Evolutionary conservation across 53 echinoderm and acorn worm genomes (phyloP).

Genomic region (Crossaster papposus): DNA sequence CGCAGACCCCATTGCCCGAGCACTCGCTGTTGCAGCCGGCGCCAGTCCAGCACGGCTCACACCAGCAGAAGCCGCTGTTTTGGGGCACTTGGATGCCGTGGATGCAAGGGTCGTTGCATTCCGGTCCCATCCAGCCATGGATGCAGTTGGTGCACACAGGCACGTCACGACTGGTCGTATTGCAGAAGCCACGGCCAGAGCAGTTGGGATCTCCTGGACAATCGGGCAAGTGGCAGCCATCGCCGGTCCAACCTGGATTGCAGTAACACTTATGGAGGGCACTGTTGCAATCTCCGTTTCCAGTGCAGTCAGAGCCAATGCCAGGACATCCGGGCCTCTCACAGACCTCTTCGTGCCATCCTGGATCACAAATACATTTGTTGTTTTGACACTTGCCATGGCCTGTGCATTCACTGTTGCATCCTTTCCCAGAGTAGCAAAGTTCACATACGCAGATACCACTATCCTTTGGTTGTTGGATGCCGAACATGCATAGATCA

Average conservation of each 20-base stretch:
- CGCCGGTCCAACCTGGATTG: conserved; percentile 88
- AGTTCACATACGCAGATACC: conserved; percentile 84
- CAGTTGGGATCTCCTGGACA: conserved; percentile 87
- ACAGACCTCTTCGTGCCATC: conserved; percentile 82
- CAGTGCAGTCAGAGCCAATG: conserved; percentile 74
- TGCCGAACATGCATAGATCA: conserved; percentile 71
- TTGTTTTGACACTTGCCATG: conserved; percentile 67
- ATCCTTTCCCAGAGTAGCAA: conserved; percentile 89
- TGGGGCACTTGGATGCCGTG: conserved; percentile 68
- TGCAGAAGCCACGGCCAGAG: conserved; percentile 76
- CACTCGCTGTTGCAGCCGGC: conserved; percentile 84
- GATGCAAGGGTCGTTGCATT: conserved; percentile 72
- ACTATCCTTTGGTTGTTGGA: conserved; percentile 75
- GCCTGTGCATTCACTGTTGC: conserved; percentile 84
- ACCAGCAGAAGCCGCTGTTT: conserved; percentile 75
- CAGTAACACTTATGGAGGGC: conserved; percentile 82
- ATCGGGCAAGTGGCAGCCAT: conserved; percentile 84
- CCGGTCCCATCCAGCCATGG: conserved; percentile 78
- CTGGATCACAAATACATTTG: conserved; percentile 69
- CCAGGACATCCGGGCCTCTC: conserved; percentile 87
- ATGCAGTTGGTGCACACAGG: conserved; percentile 74
- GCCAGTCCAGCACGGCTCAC: conserved; percentile 86
- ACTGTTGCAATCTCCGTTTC: conserved; percentile 89
- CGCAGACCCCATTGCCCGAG: conserved; percentile 79
- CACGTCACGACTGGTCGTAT: conserved; percentile 49